Evolutionary conservation across 2,888 invertebrate species (phyloP).

Genomic region (Amphipoea oculea): DNA sequence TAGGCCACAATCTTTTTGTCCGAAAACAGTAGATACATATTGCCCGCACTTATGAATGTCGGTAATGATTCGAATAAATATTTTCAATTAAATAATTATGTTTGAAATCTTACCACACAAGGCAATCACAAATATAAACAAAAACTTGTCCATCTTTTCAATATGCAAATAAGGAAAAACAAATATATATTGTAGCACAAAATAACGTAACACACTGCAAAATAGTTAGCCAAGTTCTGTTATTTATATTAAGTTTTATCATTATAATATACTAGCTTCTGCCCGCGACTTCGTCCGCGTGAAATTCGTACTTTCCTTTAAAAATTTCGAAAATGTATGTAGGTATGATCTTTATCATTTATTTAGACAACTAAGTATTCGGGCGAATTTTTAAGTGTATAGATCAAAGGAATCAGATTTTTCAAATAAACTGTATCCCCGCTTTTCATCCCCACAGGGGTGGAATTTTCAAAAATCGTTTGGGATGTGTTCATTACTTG

Average conservation of each 20-base stretch:
- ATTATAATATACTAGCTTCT: not conserved
- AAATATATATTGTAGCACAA: not conserved
- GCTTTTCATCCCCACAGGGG: no score
- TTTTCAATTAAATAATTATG: not conserved
- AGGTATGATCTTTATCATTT: no score
- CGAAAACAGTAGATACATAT: not conserved
- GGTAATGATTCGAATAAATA: not conserved
- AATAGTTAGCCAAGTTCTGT: not conserved
- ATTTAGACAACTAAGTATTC: no score
- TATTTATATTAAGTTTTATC: not conserved
- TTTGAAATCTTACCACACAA: conserved; percentile 27
- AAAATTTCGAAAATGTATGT: no score
- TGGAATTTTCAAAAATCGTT: no score
- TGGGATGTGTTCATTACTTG: no score
- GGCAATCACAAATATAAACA: conserved; percentile 22
- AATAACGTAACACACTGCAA: not conserved
- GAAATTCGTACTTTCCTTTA: no score
- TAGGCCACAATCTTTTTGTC: not conserved
- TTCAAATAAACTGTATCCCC: no score
- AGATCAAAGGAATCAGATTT: no score
- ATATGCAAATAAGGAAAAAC: not conserved
- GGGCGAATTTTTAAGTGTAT: no score
- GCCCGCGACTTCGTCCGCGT: no score
- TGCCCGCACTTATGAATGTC: not conserved
- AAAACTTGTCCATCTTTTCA: conserved; percentile 13